Evolutionary conservation across 2,888 invertebrate species (phyloP).

Genomic region (Parascotia fuliginaria): DNA sequence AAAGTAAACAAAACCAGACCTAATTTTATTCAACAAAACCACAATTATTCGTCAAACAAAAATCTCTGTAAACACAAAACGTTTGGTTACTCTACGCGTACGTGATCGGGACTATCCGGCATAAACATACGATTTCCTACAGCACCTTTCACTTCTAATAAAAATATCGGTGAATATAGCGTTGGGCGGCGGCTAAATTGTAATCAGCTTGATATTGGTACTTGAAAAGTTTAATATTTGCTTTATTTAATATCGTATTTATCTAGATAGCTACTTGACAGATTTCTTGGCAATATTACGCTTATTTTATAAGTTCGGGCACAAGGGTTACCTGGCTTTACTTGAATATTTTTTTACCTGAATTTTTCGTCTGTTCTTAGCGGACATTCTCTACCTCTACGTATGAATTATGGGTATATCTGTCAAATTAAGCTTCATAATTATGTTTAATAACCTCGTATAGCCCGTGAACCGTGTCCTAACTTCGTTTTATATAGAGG

Average conservation of each 20-base stretch:
- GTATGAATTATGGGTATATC: no score
- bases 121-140: slow-evolving; percentile 51
- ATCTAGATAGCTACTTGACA: no score
- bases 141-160: slow-evolving; percentile 36
- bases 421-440: no score
- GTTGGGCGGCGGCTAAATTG: slow-evolving; percentile 25
- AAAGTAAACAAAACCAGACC: not conserved
- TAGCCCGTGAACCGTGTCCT: no score
- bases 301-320: no score
- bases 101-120: slow-evolving; percentile 33
- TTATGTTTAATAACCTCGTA: no score
- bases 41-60: not conserved
- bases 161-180: slow-evolving; percentile 46
- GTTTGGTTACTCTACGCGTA: slow-evolving; percentile 23
- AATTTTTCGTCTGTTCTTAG: no score
- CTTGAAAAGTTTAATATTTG: not conserved
- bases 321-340: no score
- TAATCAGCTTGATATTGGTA: slow-evolving; percentile 25
- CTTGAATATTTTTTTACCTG: no score
- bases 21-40: not conserved
- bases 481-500: no score
- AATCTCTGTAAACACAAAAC: slow-evolving; percentile 19
- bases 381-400: no score
- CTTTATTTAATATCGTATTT: not conserved
- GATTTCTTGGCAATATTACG: no score